Evolutionary conservation across 2,797 vertebrate genomes (phyloP), one percentile per base, ranked within the genome.

Genomic region (Sebastiscus tertius): DNA sequence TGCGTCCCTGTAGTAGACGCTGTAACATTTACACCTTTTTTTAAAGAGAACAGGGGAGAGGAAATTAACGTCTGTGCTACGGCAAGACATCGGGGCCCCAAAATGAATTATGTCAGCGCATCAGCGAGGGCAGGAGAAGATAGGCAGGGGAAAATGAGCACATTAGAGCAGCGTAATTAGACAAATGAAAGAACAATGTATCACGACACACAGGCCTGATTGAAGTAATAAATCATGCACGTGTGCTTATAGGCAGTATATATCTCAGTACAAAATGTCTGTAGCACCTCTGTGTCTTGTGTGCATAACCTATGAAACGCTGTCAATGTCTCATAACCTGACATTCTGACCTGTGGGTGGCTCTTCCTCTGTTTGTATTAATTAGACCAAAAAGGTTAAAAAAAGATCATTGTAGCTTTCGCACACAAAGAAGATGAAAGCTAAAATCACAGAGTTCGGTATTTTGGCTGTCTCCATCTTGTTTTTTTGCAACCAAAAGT

Each of bases 101-200:
- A 82, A 85, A 85, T 87, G 79, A 88, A 85, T 91, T 73, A 86
- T 83, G 81, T 78, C 84, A 83, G 75, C 13, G 58, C 68, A 86
- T 88, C 65, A 49, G 74, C 9, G 73, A 72, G 85, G 68, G 77
- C 69, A 80, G 72, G 31, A 80, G 76, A 72, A 82, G 84, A 88
- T 77, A 77, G 85, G 56, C 81, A 59, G 72, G 81, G 42, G 82
- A 39, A 88, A 91, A 93, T 82, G 58, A 90, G 82, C 85, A 70
- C 82, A 88, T 93, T 88, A 89, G 81, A 88, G 80, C 46, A 20
- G 74, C 73, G 82, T 91, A 93, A 94, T 94, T 94, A 92, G 86
- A 92, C 91, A 90, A 89, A 92, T 88, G 81, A 89, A 86, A 78
- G 85, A 79, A 87, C 56, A 13, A 74, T 83, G 84, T 65, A 75